Conservation (phyloP, 2,113 vertebrate species). For the Marmota flaviventris region DNA sequence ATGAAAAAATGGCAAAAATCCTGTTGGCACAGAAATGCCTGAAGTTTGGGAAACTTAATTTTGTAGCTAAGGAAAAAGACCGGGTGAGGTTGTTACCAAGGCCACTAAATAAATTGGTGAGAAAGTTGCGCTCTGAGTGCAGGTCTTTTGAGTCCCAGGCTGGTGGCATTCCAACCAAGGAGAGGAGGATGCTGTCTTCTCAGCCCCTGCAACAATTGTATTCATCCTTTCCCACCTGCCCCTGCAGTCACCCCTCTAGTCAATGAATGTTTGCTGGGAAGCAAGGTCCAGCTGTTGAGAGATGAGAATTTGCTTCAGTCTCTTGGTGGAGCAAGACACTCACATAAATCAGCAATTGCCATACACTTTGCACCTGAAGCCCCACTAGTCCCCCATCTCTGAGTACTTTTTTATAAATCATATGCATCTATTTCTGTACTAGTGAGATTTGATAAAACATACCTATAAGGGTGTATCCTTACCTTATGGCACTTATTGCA, state of each 20-base stretch:
- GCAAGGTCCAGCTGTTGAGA: background rate
- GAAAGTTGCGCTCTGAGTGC: background rate
- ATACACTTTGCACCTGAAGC: background rate
- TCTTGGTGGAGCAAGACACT: background rate
- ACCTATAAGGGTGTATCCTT: no score
- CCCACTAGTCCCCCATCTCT: background rate
- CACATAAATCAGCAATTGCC: background rate
- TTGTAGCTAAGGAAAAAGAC: slow-evolving; percentile 18
- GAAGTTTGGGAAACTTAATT: slow-evolving; percentile 26
- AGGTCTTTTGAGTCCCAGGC: background rate
- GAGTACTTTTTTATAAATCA: background rate
- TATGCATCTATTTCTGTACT: background rate
- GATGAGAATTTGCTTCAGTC: background rate
- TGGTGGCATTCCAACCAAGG: background rate
- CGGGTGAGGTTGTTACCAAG: background rate
- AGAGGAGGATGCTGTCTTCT: background rate
- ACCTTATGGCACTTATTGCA: background rate
- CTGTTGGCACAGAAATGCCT: background rate
- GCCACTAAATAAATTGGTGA: background rate
- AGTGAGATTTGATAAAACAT: background rate
- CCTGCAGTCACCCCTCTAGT: background rate
- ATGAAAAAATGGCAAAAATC: slow-evolving; percentile 13
- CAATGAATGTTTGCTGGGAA: background rate
- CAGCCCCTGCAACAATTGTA: background rate
- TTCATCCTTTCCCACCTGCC: background rate